Conservation (phyloP, 2,113 vertebrate genomes). For the Anseranas semipalmata region DNA sequence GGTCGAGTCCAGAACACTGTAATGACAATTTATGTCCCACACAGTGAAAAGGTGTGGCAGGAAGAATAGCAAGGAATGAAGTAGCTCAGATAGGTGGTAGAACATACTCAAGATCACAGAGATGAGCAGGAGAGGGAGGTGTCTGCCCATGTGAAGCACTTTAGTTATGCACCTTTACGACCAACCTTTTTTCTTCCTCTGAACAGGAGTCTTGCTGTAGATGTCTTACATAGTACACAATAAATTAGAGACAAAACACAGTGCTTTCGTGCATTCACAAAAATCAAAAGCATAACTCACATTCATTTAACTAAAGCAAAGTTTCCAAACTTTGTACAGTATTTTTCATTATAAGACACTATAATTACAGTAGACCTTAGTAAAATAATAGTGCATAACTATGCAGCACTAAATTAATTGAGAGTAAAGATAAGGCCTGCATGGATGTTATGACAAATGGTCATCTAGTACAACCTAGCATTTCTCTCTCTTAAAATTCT, state of each 20-base stretch:
- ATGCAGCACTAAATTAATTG: background rate
- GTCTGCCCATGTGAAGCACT: background rate
- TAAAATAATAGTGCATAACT: background rate
- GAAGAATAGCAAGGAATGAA: background rate
- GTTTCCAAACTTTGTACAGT: background rate
- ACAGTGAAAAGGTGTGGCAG: background rate
- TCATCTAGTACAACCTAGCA: background rate
- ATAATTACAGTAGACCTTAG: background rate
- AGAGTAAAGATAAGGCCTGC: background rate
- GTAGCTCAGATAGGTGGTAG: background rate
- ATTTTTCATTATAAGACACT: background rate
- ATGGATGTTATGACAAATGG: background rate
- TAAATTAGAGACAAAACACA: background rate
- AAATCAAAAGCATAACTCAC: background rate
- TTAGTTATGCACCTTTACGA: background rate
- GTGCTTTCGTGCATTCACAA: background rate
- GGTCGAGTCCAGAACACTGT: background rate
- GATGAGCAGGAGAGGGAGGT: background rate
- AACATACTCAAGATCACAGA: background rate
- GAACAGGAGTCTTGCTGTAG: background rate
- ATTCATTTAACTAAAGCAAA: background rate
- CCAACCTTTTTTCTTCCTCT: background rate
- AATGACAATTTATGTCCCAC: background rate
- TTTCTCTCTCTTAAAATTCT: background rate
- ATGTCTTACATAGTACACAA: background rate